Evolutionary conservation across 2,888 invertebrate species (phyloP).

Genomic region (Hyposoter didymator): DNA sequence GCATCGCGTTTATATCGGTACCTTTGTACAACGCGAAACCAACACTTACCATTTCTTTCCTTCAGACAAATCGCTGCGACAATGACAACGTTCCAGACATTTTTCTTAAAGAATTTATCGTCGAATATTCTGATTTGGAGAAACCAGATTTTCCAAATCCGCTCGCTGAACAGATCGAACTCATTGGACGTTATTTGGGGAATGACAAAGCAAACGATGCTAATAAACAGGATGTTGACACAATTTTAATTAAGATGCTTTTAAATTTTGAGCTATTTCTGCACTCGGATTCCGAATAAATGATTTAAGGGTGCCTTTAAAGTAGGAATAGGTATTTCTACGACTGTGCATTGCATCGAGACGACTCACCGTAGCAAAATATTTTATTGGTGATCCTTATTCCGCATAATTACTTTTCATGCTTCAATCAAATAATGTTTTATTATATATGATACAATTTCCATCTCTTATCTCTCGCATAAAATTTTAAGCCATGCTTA

Average conservation of each 20-base stretch:
- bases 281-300: neutral
- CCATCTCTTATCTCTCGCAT: conserved; percentile 3
- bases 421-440: neutral
- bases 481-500: neutral
- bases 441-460: conserved; percentile 7
- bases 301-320: neutral
- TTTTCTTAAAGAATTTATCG: conserved; percentile 29
- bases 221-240: neutral
- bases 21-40: conserved; percentile 64
- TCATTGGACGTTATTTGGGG: neutral
- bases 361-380: neutral
- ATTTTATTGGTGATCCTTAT: neutral
- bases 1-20: conserved; percentile 56
- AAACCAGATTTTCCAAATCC: neutral
- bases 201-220: neutral
- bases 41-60: conserved; percentile 48
- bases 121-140: conserved; percentile 2
- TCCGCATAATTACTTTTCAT: neutral
- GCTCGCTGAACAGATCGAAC: neutral
- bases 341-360: neutral
- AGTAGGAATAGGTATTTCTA: neutral
- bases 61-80: conserved; percentile 31
- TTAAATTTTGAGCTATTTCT: neutral
- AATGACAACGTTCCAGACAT: conserved; percentile 7
- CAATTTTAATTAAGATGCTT: neutral